A percentile compares a stretch with the other conserved stretches of the same genome.
Conservation (phyloP, 2,797 vertebrate genomes). For the Melanotaenia parkinsoni region DNA sequence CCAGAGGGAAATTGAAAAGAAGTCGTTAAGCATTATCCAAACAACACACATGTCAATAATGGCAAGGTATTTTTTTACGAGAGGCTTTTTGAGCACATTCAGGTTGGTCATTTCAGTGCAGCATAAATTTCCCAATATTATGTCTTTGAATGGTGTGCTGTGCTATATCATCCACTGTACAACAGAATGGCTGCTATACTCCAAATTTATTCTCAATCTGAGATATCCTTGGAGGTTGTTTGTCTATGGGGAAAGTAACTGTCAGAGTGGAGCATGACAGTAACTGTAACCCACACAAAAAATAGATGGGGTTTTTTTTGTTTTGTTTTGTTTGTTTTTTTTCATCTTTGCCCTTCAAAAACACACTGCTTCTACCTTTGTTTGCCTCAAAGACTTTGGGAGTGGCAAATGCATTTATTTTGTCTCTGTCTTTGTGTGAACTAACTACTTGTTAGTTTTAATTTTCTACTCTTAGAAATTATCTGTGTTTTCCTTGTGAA, state of each 20-base stretch:
- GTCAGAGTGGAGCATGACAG: not conserved
- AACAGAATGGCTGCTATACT: conserved; percentile 33
- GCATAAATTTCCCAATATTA: conserved; percentile 20
- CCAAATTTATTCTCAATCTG: conserved; percentile 29
- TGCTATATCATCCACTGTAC: conserved; percentile 24
- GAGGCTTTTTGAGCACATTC: conserved; percentile 11
- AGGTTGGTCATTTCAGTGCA: conserved; percentile 14
- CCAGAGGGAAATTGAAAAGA: conserved; percentile 33
- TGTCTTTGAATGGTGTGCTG: conserved; percentile 10
- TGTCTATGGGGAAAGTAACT: conserved; percentile 40
- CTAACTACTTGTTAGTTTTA: conserved; percentile 15
- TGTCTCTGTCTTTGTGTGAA: conserved; percentile 16
- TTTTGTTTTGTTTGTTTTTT: not conserved
- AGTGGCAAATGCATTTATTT: conserved; percentile 14
- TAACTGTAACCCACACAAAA: conserved; percentile 30
- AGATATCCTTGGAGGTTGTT: conserved; percentile 53
- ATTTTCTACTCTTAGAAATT: conserved; percentile 32
- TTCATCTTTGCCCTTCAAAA: conserved; percentile 29
- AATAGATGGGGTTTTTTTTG: conserved; percentile 23
- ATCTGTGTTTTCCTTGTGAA: conserved; percentile 18
- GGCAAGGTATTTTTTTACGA: conserved; percentile 5
- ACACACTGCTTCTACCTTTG: conserved; percentile 20
- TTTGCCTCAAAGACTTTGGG: conserved; percentile 37
- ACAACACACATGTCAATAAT: conserved; percentile 38
- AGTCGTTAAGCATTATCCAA: conserved; percentile 44